Evolutionary conservation across 2,113 vertebrate genomes (phyloP).

Genomic region (Periophthalmodon schlosseri): DNA sequence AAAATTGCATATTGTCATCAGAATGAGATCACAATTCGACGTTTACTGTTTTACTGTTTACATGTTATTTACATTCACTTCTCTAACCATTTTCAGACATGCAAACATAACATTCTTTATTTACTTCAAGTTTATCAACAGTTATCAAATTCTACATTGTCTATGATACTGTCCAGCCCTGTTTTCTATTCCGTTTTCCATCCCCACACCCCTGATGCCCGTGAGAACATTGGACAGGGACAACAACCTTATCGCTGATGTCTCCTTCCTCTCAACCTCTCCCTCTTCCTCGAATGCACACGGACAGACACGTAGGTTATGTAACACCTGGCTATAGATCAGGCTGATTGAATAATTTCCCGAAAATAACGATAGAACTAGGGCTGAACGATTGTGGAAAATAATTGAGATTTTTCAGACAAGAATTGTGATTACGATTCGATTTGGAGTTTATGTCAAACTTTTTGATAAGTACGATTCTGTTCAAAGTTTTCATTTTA

Average conservation of each 20-base stretch:
- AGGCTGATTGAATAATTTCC: slow-evolving; percentile 18
- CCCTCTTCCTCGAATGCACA: slow-evolving; percentile 59
- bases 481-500: too few relatives aligned
- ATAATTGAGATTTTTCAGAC: too few relatives aligned
- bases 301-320: slow-evolving; percentile 34
- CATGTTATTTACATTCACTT: neutral
- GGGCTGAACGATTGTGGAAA: too few relatives aligned
- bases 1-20: too few relatives aligned
- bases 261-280: slow-evolving; percentile 53
- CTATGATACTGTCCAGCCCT: slow-evolving; percentile 1
- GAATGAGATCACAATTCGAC: too few relatives aligned
- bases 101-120: neutral
- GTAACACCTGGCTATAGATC: slow-evolving; percentile 32
- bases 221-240: slow-evolving; percentile 45
- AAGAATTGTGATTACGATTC: too few relatives aligned
- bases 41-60: too few relatives aligned
- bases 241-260: slow-evolving; percentile 64
- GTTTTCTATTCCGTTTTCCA: slow-evolving; percentile 34
- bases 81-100: neutral
- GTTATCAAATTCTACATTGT: neutral
- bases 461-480: too few relatives aligned
- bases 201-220: slow-evolving; percentile 17
- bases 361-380: slow-evolving; percentile 7
- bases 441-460: too few relatives aligned
- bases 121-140: neutral